Evolutionary conservation across 1,140 invertebrate genomes (phyloP), one percentile per base, ranked within the genome.

Genomic region (Microplitis demolitor): DNA sequence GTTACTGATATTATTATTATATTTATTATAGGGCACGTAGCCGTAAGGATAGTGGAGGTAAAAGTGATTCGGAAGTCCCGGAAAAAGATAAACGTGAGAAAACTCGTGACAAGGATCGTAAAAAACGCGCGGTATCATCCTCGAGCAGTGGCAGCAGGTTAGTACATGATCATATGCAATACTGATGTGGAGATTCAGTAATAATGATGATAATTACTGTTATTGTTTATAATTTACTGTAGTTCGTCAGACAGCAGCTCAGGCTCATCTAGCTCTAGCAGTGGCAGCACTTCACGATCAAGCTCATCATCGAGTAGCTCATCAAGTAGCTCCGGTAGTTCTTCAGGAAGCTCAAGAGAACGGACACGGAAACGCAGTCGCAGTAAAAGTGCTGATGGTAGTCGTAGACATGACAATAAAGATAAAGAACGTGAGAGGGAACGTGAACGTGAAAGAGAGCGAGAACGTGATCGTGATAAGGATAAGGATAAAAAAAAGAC

Each of bases 171-270:
- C 13, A 13, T 53, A 54, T 56, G 35, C 14, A 56, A 51, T 66
- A 13, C 4, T 63, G 14, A 71, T 16, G 24, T 8, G 4, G 56
- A 34, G 4, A 3, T 66, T 37, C n/a, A 54, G 53, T 24, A 13
- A 54, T 54, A 2, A 24, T 54, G 16, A 54, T 24, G 53, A 54
- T 14, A 2, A 24, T 54, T 4, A 54, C 13, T 3, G 13, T 3
- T n/a, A 54, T 24, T 13, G 16, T 54, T 51, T 56, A 66, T 51
- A 51, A 50, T 45, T 76, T 66, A 63, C 75, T 81, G 76, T 76
- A 94, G 93, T 85, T 94, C 93, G 14, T 94, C 93, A 4, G 91
- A 92, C 13, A 94, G 92, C 78, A 94, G 91, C 77, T 93, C 91
- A 6, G 85, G 84, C 33, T 90, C 89, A 3, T 90, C 89, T 45